Base-by-base conservation (phyloP, 2,797 vertebrate species). In the Sorex maritimensis region DNA sequence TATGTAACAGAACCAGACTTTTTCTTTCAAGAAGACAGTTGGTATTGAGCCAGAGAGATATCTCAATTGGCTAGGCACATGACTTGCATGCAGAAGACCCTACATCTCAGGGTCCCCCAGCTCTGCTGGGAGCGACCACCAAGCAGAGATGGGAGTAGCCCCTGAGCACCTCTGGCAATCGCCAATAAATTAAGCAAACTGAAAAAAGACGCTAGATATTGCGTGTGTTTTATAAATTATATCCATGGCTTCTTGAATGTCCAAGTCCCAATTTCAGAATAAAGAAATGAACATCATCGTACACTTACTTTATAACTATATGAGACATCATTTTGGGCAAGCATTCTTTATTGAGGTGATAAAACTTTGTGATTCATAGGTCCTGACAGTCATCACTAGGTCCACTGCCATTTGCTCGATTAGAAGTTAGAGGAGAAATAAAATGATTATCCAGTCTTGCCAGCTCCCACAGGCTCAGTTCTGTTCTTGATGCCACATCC, bases 341-440 rank as follows among this genome's bases (percentile, higher is more conserved):
- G n/a, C 78, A 88, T 88, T 85, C n/a, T 74, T 88, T 88, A 72
- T 38, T 89, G 89, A 92, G 61, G 41, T 91, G 68, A 79, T 71
- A 75, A 89, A 78, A 19, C 81, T 52, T 0, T 75, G 72, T 72
- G 91, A 87, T 23, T 89, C 71, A 8, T 34, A 17, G 68, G 38
- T 55, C 88, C 58, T 90, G 44, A 80, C 38, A 38, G 63, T 90
- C 58, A 71, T 73, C 77, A 79, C 78, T 38, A 81, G 23, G 28
- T 49, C 30, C 49, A 17, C 69, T 71, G 1, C 77, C 46, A 52
- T 75, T 87, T 75, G 30, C 44, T 78, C 49, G 72, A 80, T 90
- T 82, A 72, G 26, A 88, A 90, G 30, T 74, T 88, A 65, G 19
- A 81, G 41, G 46, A 88, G n/a, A 10, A 91, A 49, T 79, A 87